Percentiles rank a stretch among this genome's conserved stretches.
These are phyloP conservation scores for Huso huso DNA, from an alignment of 2,797 vertebrate species.

Conservation along the genomic window DNA sequence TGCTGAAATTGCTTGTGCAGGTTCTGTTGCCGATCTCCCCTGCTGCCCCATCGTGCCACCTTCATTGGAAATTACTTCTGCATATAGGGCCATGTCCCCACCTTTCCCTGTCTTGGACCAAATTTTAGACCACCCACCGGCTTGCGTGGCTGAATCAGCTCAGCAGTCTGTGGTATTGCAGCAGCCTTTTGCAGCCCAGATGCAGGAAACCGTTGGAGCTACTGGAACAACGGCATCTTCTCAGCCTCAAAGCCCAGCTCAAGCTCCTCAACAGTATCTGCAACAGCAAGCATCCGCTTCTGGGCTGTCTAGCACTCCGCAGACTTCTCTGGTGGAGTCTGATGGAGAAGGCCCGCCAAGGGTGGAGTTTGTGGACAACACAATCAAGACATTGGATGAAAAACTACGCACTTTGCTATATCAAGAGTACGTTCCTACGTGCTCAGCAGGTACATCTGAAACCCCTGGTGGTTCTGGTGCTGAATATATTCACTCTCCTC, in stretches of 20 bases:
- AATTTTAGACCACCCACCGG: conserved; percentile 39
- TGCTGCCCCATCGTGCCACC: conserved; percentile 67
- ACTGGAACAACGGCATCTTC: conserved; percentile 57
- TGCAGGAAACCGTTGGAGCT: conserved; percentile 28
- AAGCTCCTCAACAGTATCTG: conserved; percentile 37
- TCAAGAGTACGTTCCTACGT: conserved; percentile 68
- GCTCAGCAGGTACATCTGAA: conserved; percentile 47
- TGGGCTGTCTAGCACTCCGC: conserved; percentile 44
- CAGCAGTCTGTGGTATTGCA: conserved; percentile 65
- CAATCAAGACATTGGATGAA: conserved; percentile 92
- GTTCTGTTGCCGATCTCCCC: conserved; percentile 50
- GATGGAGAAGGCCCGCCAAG: conserved; percentile 77
- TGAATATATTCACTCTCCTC: conserved; percentile 32
- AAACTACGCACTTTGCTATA: conserved; percentile 81
- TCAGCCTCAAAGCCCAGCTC: conserved; percentile 55
- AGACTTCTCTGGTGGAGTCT: conserved; percentile 61
- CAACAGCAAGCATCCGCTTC: background rate
- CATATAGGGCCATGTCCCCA: conserved; percentile 46
- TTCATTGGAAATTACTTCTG: conserved; percentile 52
- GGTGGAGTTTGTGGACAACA: conserved; percentile 88
- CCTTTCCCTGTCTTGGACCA: conserved; percentile 36
- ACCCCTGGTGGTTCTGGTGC: conserved; percentile 25
- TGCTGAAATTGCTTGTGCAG: conserved; percentile 41
- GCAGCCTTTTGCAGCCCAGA: conserved; percentile 53
- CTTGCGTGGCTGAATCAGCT: conserved; percentile 32